Conservation (phyloP, 2,888 invertebrate genomes). For the Odontothrips loti region DNA sequence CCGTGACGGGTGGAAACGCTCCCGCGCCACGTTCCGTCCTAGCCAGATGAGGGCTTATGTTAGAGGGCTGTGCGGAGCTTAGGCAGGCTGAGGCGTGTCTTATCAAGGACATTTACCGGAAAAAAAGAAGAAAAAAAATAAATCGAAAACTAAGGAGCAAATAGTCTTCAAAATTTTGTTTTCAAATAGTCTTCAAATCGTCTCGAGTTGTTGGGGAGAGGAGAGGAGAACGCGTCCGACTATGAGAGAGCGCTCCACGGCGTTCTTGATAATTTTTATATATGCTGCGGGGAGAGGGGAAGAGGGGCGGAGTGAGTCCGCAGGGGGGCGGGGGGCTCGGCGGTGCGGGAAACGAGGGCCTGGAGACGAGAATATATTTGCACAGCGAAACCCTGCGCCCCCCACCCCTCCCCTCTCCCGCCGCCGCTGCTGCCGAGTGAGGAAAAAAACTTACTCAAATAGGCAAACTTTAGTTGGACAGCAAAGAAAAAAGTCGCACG, state of each 20-base stretch:
- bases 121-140: not conserved
- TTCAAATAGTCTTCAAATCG: too few relatives aligned
- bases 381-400: not conserved
- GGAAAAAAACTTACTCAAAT: slow-evolving; percentile 11
- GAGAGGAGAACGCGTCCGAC: not conserved
- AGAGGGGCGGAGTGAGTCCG: not conserved
- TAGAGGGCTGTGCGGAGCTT: not conserved
- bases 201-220: too few relatives aligned
- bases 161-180: too few relatives aligned
- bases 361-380: not conserved
- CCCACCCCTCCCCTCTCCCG: not conserved
- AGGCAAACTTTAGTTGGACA: slow-evolving; percentile 12
- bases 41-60: not conserved
- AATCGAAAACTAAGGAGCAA: not conserved
- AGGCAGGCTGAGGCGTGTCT: not conserved
- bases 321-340: not conserved
- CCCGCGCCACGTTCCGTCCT: not conserved
- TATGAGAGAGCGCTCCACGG: not conserved
- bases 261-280: too few relatives aligned
- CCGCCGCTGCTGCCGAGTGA: not conserved
- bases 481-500: not conserved
- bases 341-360: not conserved
- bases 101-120: too few relatives aligned
- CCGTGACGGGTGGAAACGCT: not conserved
- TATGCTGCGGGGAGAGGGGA: not conserved